phyloP scores from a whole-genome alignment of 2,888 invertebrate species.

The Drosophila birchii region DNA sequence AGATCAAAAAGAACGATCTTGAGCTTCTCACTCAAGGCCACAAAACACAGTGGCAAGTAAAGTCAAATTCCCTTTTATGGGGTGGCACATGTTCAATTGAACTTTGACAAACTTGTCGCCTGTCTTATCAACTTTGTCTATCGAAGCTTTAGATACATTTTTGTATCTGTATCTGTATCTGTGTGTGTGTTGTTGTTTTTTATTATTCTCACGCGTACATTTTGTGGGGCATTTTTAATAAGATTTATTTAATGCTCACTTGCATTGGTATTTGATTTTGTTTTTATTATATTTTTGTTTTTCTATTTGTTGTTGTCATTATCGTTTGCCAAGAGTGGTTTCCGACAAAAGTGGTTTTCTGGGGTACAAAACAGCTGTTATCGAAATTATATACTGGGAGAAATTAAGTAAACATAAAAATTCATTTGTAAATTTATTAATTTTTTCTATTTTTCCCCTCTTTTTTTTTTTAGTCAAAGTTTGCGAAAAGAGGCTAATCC shows the following conservation, averaged over 20 bases:
- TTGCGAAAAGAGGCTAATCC: slow-evolving; percentile 97
- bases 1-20: slow-evolving; percentile 51
- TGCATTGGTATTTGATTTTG: slow-evolving; percentile 22
- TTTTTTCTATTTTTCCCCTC: slow-evolving; percentile 2
- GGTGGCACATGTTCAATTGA: slow-evolving; percentile 4
- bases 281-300: background rate
- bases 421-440: too few relatives aligned
- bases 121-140: slow-evolving; percentile 11
- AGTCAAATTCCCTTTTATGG: background rate
- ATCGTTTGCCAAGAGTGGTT: slow-evolving; percentile 22
- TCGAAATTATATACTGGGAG: too few relatives aligned
- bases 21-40: slow-evolving; percentile 6
- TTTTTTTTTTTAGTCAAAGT: slow-evolving; percentile 93
- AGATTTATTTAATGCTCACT: slow-evolving; percentile 42
- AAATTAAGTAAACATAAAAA: too few relatives aligned
- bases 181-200: slow-evolving; percentile 20
- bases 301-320: slow-evolving; percentile 8
- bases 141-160: background rate
- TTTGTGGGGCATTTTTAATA: slow-evolving; percentile 45
- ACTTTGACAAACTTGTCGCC: slow-evolving; percentile 47
- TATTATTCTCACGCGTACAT: slow-evolving; percentile 54
- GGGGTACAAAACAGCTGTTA: slow-evolving; percentile 40
- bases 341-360: slow-evolving; percentile 5
- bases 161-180: background rate
- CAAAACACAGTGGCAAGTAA: background rate